A percentile compares a stretch with the other conserved stretches of the same genome.
phyloP scores from a whole-genome alignment of 2,797 vertebrate species.

The Staurois parvus region DNA sequence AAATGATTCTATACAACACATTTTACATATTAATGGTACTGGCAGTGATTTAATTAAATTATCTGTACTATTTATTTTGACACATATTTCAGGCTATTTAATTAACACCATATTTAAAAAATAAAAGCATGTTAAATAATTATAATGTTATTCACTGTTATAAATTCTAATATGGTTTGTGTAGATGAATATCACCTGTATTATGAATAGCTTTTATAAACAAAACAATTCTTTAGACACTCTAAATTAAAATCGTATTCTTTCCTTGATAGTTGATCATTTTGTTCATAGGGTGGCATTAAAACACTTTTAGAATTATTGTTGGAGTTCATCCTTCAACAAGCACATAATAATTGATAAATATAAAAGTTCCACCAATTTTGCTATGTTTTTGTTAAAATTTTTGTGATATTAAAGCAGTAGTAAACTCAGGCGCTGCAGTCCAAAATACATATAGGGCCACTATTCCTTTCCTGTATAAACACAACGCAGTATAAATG shows the following conservation, averaged over 20 bases:
- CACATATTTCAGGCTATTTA: constrained; percentile 28
- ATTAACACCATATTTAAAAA: constrained; percentile 34
- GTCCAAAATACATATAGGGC: no score
- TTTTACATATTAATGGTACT: constrained; percentile 3
- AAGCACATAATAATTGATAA: no score
- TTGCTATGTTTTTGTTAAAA: no score
- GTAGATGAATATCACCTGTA: not conserved
- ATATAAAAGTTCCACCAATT: no score
- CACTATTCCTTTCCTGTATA: no score
- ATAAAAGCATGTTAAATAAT: constrained; percentile 31
- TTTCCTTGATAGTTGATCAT: not conserved
- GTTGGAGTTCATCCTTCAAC: no score
- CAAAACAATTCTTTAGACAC: not conserved
- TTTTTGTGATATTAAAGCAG: no score
- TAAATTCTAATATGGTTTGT: not conserved
- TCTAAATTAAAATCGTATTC: not conserved
- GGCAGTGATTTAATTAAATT: constrained; percentile 32
- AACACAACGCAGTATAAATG: no score
- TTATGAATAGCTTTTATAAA: not conserved
- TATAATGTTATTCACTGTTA: not conserved
- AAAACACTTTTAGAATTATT: no score
- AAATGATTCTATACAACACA: constrained; percentile 33
- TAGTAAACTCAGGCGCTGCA: no score
- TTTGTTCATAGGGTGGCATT: not conserved
- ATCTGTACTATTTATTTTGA: constrained; percentile 45